Conservation (phyloP, 2,888 invertebrate genomes). For the Noctua janthe region DNA sequence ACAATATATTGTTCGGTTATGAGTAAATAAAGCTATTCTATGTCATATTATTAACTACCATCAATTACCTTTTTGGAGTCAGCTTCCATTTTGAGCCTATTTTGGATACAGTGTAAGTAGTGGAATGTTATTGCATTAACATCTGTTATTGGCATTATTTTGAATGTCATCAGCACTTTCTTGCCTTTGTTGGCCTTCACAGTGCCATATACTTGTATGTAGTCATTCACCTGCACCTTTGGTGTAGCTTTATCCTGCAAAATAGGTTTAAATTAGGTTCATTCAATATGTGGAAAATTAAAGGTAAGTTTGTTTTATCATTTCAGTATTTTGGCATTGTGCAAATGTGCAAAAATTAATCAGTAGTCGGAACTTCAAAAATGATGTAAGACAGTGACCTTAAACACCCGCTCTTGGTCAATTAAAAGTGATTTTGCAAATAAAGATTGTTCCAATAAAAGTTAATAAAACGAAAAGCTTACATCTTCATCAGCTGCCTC, state of each 20-base stretch:
- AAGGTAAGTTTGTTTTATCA: too few species aligned
- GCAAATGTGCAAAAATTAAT: not conserved
- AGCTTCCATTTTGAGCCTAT: slow-evolving; percentile 88
- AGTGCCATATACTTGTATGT: slow-evolving; percentile 87
- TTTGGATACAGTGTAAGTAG: slow-evolving; percentile 87
- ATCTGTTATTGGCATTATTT: slow-evolving; percentile 86
- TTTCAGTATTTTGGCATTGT: too few species aligned
- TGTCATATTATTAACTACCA: not conserved
- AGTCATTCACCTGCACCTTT: slow-evolving; percentile 88
- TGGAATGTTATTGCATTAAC: slow-evolving; percentile 88
- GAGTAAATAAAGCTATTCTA: not conserved
- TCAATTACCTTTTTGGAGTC: slow-evolving; percentile 85
- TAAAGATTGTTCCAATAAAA: not conserved
- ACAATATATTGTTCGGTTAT: not conserved
- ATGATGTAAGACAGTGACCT: not conserved
- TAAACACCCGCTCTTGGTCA: too few species aligned
- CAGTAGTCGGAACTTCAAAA: not conserved
- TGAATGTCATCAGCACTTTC: slow-evolving; percentile 88
- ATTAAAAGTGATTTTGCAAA: not conserved
- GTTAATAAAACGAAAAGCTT: slow-evolving; percentile 40
- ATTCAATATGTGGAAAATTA: not conserved
- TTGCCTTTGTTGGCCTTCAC: slow-evolving; percentile 88
- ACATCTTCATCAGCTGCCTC: slow-evolving; percentile 89
- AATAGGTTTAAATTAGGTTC: slow-evolving; percentile 1
- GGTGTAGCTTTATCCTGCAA: slow-evolving; percentile 86